Evolutionary conservation across 2,888 invertebrate genomes (phyloP), one percentile per base, ranked within the genome.

Genomic region (Polyploca ridens): DNA sequence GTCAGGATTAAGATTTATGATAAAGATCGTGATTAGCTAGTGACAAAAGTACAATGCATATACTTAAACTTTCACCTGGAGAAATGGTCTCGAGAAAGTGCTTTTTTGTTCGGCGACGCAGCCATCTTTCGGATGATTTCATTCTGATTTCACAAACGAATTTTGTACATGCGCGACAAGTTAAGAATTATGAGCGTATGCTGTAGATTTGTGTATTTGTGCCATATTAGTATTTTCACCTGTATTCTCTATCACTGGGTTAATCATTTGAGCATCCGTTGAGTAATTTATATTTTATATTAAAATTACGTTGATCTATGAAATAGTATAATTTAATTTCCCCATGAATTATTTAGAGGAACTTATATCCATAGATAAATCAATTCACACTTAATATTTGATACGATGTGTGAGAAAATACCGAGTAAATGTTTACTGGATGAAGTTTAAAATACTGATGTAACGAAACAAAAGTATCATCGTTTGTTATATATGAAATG

Each of bases 11-110:
- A 86, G 86, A 89, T 87, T 83, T 84, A 83, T 79, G 88, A 90
- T 90, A 89, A 88, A 89, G 82, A 86, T 81, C 83, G 81, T 84
- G 88, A 90, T 90, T 89, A 86, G 80, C 76, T 77, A 86, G 84
- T 89, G 90, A 93, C 92, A 91, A 90, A 90, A 87, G 83, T 85
- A 92, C 90, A 91, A 90, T 90, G 85, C 85, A 81, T 79, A 82
- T 79, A 77, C 78, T 84, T 80, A 82, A 81, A 92, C 93, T 93
- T 93, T 93, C 93, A 89, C 93, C 83, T 68, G 81, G 85, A 80
- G 90, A 90, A 91, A 90, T 91, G 87, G 73, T 73, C 71, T 67
- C 72, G 88, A 80, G 91, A 92, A 91, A 91, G 91, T 89, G 77
- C n/a, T 46, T 54, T 69, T 74, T 71, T 70, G 70, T 70, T 66